Percentiles rank a stretch among this genome's conserved stretches.
These are phyloP conservation scores for Magallana gigas DNA, from an alignment of 1,140 invertebrate species.

Conservation along the genomic window DNA sequence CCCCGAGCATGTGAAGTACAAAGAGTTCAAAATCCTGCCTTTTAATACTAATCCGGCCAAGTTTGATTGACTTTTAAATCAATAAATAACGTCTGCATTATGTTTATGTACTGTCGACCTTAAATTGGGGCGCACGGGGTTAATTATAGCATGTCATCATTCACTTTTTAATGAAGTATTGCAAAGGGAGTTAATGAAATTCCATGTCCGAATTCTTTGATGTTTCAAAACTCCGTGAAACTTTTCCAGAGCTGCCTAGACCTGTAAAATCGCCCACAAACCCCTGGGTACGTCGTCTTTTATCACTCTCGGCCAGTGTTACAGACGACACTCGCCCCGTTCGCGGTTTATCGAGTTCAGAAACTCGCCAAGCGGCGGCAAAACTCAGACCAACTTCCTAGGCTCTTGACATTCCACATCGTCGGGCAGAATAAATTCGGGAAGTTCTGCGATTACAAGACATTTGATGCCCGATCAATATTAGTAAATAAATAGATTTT, in stretches of 20 bases:
- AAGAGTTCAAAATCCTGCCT: conserved; percentile 26
- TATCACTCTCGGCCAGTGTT: not conserved
- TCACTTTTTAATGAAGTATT: conserved; percentile 6
- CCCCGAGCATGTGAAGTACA: conserved; percentile 20
- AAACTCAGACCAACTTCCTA: conserved; percentile 14
- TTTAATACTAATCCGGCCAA: not conserved
- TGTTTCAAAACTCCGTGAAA: conserved; percentile 30
- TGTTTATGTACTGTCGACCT: too few relatives aligned
- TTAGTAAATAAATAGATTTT: not conserved
- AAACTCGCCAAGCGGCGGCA: conserved; percentile 19
- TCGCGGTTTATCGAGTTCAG: not conserved
- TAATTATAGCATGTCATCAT: not conserved
- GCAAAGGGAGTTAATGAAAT: conserved; percentile 26
- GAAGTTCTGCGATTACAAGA: not conserved
- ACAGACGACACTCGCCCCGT: not conserved
- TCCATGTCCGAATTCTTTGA: conserved; percentile 16
- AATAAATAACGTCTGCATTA: too few relatives aligned
- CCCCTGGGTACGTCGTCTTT: not conserved
- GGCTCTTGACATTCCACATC: conserved; percentile 7
- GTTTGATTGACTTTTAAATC: too few relatives aligned
- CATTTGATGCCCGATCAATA: not conserved
- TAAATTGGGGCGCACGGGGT: too few relatives aligned
- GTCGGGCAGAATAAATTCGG: not conserved
- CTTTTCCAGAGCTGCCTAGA: not conserved
- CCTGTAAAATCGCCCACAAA: not conserved